phyloP scores from a whole-genome alignment of 2,113 vertebrate genomes.

The Ptychochromis oligacanthus region DNA sequence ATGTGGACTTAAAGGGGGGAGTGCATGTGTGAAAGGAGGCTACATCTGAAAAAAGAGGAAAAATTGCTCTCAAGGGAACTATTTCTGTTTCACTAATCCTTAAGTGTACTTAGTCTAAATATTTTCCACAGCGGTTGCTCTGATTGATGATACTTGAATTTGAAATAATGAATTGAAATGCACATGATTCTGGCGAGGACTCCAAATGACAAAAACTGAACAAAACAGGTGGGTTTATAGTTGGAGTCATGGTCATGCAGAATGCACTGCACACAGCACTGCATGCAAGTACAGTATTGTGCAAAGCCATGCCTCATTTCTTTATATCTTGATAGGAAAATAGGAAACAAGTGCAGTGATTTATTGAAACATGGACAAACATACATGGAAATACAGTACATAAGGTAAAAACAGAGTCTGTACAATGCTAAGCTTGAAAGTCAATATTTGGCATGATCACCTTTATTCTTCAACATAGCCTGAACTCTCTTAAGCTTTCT shows the following conservation, averaged over 20 bases:
- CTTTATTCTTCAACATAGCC: too few species aligned
- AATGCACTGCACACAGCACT: not conserved
- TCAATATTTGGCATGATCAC: too few species aligned
- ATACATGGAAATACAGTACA: too few species aligned
- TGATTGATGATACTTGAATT: slow-evolving; percentile 4
- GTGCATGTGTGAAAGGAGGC: slow-evolving; percentile 23
- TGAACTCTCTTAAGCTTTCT: too few species aligned
- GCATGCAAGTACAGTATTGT: not conserved
- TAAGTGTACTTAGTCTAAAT: slow-evolving; percentile 8
- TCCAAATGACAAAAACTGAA: not conserved
- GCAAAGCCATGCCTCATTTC: too few species aligned
- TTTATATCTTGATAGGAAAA: too few species aligned
- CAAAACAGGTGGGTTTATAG: not conserved
- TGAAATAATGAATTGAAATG: not conserved
- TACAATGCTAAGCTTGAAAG: too few species aligned
- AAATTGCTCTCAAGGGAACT: not conserved
- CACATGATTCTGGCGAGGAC: not conserved
- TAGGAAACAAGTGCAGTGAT: too few species aligned
- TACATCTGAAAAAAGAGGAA: not conserved
- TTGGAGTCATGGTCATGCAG: not conserved
- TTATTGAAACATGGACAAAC: too few species aligned
- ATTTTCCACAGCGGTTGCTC: not conserved
- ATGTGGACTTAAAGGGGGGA: slow-evolving; percentile 43
- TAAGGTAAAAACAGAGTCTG: too few species aligned
- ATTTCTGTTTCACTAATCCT: slow-evolving; percentile 3